phyloP scores from a whole-genome alignment of 2,113 vertebrate genomes.

The Eleginops maclovinus region DNA sequence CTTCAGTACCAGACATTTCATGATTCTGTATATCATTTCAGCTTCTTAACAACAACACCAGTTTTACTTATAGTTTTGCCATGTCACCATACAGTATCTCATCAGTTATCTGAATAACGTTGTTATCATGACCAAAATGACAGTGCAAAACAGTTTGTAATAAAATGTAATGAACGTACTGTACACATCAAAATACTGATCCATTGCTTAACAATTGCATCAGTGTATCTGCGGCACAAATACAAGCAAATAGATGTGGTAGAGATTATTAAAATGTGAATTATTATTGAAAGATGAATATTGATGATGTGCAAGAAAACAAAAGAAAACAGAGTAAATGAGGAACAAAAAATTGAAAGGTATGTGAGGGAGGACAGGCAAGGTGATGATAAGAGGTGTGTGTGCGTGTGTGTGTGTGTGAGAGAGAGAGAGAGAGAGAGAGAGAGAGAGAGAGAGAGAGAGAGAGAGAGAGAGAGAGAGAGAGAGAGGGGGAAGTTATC shows the following conservation, averaged over 20 bases:
- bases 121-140: conserved; percentile 20
- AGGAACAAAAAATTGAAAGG: conserved; percentile 38
- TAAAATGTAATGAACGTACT: not conserved
- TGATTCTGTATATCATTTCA: not conserved
- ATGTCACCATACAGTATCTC: conserved; percentile 28
- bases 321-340: conserved; percentile 32
- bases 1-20: not conserved
- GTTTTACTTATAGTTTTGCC: conserved; percentile 1
- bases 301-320: conserved; percentile 34
- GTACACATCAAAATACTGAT: not conserved
- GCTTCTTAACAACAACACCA: not conserved
- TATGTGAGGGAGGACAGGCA: conserved; percentile 41
- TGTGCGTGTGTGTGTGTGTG: conserved; percentile 15
- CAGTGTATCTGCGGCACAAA: not conserved
- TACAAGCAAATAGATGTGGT: not conserved
- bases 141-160: not conserved
- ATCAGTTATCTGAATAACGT: not conserved
- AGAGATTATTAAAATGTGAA: conserved; percentile 6
- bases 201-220: conserved; percentile 1
- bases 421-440: not conserved
- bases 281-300: conserved; percentile 4
- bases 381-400: conserved; percentile 43
- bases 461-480: conserved; percentile 6
- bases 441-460: conserved; percentile 19
- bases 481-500: conserved; percentile 76